phyloP scores from a whole-genome alignment of 2,888 invertebrate species.

The Drosophila atripex region DNA sequence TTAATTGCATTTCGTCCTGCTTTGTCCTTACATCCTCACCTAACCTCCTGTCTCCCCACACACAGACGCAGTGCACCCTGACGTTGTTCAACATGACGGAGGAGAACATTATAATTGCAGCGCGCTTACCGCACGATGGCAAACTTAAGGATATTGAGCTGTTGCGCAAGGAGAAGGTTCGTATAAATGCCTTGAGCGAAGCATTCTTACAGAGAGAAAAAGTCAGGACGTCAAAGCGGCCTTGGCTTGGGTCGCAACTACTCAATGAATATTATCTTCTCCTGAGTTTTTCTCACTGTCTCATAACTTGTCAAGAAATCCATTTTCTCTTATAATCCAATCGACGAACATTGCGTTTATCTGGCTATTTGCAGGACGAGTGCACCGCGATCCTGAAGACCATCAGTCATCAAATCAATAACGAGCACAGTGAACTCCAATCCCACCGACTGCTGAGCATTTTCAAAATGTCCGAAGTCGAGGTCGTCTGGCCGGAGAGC shows the following conservation, averaged over 20 bases:
- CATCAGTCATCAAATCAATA: slow-evolving; percentile 93
- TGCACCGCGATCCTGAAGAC: slow-evolving; percentile 92
- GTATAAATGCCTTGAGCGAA: slow-evolving; percentile 16
- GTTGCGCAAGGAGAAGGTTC: slow-evolving; percentile 90
- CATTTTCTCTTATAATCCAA: slow-evolving; percentile 28
- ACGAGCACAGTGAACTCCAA: slow-evolving; percentile 92
- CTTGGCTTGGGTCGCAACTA: not conserved
- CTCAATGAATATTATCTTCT: not conserved
- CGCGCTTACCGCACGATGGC: slow-evolving; percentile 88
- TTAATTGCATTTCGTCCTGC: slow-evolving; percentile 50
- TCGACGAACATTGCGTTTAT: slow-evolving; percentile 40
- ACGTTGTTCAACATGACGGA: slow-evolving; percentile 93
- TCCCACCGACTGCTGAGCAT: slow-evolving; percentile 94
- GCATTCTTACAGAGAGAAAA: not conserved
- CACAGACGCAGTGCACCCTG: slow-evolving; percentile 92
- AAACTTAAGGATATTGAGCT: slow-evolving; percentile 88
- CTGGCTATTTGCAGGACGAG: slow-evolving; percentile 88
- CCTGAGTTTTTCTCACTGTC: not conserved
- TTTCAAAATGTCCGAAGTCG: slow-evolving; percentile 96
- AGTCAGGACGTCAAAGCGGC: not conserved
- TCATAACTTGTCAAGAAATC: slow-evolving; percentile 5
- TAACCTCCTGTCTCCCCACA: not conserved
- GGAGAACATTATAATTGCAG: slow-evolving; percentile 94
- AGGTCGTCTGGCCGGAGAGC: slow-evolving; percentile 89
- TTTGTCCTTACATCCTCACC: not conserved